phyloP scores from a whole-genome alignment of 2,113 vertebrate genomes.

The Zosterops japonicus region DNA sequence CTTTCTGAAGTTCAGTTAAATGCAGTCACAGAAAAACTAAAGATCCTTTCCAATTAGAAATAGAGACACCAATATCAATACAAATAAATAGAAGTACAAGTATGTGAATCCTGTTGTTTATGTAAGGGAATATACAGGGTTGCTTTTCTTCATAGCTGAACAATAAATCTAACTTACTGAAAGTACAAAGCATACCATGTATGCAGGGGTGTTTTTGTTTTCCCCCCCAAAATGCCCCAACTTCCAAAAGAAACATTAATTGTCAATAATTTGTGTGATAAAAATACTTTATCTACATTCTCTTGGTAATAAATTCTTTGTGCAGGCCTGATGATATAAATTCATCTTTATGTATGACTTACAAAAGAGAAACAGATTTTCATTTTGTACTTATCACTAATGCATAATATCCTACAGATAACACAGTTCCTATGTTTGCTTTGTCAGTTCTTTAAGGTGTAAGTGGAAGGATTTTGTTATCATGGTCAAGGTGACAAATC shows the following conservation, averaged over 20 bases:
- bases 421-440: not conserved
- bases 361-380: not conserved
- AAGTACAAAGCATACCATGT: not conserved
- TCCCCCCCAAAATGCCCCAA: rapidly evolving
- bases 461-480: constrained; percentile 5
- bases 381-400: not conserved
- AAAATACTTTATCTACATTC: not conserved
- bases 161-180: not conserved
- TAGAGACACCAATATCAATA: not conserved
- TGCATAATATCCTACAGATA: not conserved
- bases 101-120: not conserved
- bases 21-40: not conserved
- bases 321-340: not conserved
- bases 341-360: not conserved
- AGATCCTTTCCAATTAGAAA: not conserved
- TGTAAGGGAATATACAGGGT: not conserved
- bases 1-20: not conserved
- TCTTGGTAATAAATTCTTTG: not conserved
- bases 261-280: not conserved
- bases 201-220: not conserved
- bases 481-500: constrained; percentile 5
- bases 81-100: not conserved
- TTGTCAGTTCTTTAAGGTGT: not conserved
- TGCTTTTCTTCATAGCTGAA: not conserved
- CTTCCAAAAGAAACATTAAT: not conserved